A percentile compares a stretch with the other conserved stretches of the same genome.
Conservation (phyloP, 2,888 invertebrate species). For the Spicauda simplicius region DNA sequence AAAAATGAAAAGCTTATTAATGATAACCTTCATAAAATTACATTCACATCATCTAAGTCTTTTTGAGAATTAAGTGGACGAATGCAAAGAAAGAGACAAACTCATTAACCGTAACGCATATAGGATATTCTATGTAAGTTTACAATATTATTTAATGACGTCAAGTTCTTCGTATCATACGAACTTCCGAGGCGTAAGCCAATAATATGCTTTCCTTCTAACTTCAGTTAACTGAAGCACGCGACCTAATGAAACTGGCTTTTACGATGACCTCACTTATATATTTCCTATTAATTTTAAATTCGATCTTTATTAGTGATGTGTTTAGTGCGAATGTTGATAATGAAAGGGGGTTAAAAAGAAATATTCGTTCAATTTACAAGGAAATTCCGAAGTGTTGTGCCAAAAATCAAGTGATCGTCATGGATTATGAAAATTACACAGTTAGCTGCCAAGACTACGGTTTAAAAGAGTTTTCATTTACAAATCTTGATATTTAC, state of each 20-base stretch:
- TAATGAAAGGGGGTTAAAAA: not conserved
- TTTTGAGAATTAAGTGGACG: too few species aligned
- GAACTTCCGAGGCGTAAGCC: not conserved
- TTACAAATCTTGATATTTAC: not conserved
- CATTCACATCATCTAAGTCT: too few species aligned
- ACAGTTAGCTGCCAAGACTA: not conserved
- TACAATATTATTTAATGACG: not conserved
- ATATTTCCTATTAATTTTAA: not conserved
- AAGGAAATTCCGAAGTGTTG: slow-evolving; percentile 1
- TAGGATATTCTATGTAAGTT: too few species aligned
- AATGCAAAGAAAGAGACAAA: too few species aligned
- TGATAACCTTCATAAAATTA: too few species aligned
- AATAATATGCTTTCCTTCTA: not conserved
- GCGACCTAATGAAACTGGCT: not conserved
- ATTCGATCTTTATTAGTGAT: too few species aligned
- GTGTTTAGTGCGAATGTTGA: not conserved
- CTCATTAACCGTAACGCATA: too few species aligned
- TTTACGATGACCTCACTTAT: not conserved
- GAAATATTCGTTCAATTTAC: not conserved
- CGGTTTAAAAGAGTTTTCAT: not conserved
- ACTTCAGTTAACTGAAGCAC: not conserved
- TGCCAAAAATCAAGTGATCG: not conserved
- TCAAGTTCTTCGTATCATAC: not conserved
- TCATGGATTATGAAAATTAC: not conserved
- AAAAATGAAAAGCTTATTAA: too few species aligned